phyloP scores from a whole-genome alignment of 2,113 vertebrate species.

The Sinocyclocheilus maitianheensis region DNA sequence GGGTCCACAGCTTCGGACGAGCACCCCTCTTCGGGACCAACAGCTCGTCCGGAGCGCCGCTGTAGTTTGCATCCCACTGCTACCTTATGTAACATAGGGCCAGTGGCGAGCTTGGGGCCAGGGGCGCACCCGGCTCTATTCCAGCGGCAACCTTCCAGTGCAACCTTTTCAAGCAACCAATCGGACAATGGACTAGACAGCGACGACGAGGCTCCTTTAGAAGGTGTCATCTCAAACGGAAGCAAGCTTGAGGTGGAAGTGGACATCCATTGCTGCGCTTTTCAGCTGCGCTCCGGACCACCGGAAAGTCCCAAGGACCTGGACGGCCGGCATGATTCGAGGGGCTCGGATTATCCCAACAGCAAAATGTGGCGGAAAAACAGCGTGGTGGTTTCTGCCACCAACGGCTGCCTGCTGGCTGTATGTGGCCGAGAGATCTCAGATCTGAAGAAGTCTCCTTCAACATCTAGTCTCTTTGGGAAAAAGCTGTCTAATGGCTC shows the following conservation, averaged over 20 bases:
- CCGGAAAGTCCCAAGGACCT: conserved; percentile 65
- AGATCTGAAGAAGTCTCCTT: conserved; percentile 90
- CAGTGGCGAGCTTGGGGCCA: conserved; percentile 54
- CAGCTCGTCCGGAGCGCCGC: conserved; percentile 82
- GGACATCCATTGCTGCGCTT: conserved; percentile 93
- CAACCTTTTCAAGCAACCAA: conserved; percentile 92
- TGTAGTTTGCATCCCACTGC: conserved; percentile 90
- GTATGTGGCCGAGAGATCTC: conserved; percentile 81
- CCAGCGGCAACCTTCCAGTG: conserved; percentile 90
- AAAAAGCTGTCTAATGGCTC: conserved; percentile 96
- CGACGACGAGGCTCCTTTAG: conserved; percentile 89
- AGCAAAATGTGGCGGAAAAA: conserved; percentile 84
- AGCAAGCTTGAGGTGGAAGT: conserved; percentile 96
- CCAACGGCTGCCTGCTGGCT: conserved; percentile 79
- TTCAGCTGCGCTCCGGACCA: conserved; percentile 73
- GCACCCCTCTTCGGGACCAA: conserved; percentile 76
- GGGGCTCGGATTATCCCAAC: conserved; percentile 70
- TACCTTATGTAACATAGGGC: conserved; percentile 70
- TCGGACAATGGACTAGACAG: conserved; percentile 96
- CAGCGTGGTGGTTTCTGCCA: conserved; percentile 84
- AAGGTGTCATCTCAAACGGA: conserved; percentile 91
- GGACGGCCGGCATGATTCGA: conserved; percentile 61
- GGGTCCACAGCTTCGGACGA: conserved; percentile 95
- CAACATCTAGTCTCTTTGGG: conserved; percentile 87
- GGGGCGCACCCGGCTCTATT: conserved; percentile 75